A percentile compares a stretch with the other conserved stretches of the same genome.
Conservation (phyloP, 2,888 invertebrate species). For the Trypoxylon attenuatum region DNA sequence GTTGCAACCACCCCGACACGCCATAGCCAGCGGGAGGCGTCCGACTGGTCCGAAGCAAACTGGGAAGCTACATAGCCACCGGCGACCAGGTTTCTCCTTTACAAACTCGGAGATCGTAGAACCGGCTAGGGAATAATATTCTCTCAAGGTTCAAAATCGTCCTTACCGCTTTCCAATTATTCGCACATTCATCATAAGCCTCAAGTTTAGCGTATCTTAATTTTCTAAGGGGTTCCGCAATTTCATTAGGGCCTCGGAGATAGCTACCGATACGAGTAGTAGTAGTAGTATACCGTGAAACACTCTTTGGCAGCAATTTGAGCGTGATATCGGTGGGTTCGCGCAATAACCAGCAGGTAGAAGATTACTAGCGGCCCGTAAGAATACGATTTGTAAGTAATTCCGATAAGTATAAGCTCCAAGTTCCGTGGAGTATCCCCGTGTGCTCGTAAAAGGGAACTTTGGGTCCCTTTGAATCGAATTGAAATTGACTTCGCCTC, state of each 20-base stretch:
- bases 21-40: constrained; percentile 54
- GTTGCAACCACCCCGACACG: constrained; percentile 63
- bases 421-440: neutral
- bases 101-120: constrained; percentile 8
- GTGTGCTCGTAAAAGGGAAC: too few relatives aligned
- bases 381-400: neutral
- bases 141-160: too few relatives aligned
- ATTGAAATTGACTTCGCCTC: constrained; percentile 50
- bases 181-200: too few relatives aligned
- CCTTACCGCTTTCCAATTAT: too few relatives aligned
- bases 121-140: constrained; percentile 6
- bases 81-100: constrained; percentile 25
- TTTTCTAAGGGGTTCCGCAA: too few relatives aligned
- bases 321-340: too few relatives aligned
- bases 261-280: too few relatives aligned
- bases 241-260: too few relatives aligned
- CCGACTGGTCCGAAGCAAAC: constrained; percentile 43
- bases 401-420: neutral
- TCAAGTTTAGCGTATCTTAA: too few relatives aligned
- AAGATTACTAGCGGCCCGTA: neutral
- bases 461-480: constrained; percentile 35
- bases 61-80: constrained; percentile 34
- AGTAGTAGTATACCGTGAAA: too few relatives aligned
- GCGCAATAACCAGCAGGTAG: neutral
- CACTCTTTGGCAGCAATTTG: too few relatives aligned